A percentile compares a stretch with the other conserved stretches of the same genome.
Evolutionary conservation across 2,888 invertebrate genomes (phyloP).

Genomic region (Hofmannophila pseudospretella): DNA sequence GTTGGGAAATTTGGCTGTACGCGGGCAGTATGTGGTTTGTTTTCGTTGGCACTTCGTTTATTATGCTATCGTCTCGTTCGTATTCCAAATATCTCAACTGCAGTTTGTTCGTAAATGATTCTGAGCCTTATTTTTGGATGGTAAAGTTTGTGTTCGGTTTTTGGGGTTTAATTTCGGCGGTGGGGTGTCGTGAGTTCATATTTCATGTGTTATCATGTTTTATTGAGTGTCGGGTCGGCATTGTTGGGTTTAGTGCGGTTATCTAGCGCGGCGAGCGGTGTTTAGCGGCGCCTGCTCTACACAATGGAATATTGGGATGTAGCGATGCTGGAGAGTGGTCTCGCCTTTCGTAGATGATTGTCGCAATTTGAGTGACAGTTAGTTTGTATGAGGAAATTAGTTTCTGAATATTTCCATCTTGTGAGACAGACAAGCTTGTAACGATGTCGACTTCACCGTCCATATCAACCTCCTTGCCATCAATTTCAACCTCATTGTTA

Average conservation of each 20-base stretch:
- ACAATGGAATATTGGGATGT: conserved; percentile 65
- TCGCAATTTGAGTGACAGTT: too few relatives aligned
- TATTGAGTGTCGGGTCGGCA: conserved; percentile 74
- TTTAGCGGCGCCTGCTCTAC: conserved; percentile 58
- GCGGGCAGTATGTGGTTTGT: conserved; percentile 62
- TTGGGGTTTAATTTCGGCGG: conserved; percentile 21
- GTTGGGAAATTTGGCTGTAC: conserved; percentile 71
- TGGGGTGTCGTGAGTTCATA: conserved; percentile 73
- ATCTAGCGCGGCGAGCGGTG: conserved; percentile 65
- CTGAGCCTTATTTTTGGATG: not conserved
- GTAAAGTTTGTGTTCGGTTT: conserved; percentile 26
- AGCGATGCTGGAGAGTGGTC: not conserved
- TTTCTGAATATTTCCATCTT: too few relatives aligned
- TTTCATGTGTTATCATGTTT: conserved; percentile 78
- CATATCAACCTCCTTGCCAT: too few relatives aligned
- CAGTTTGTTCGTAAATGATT: not conserved
- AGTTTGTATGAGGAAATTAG: too few relatives aligned
- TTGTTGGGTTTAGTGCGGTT: conserved; percentile 76
- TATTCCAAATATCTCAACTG: conserved; percentile 43
- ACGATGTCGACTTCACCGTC: too few relatives aligned
- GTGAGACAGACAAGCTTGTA: too few relatives aligned
- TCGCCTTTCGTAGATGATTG: not conserved
- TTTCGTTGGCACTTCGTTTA: conserved; percentile 64
- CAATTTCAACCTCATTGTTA: too few relatives aligned
- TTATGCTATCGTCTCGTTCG: conserved; percentile 45